Evolutionary conservation across 2,113 vertebrate species (phyloP), one percentile per base, ranked within the genome.

Genomic region (Entosphenus tridentatus): DNA sequence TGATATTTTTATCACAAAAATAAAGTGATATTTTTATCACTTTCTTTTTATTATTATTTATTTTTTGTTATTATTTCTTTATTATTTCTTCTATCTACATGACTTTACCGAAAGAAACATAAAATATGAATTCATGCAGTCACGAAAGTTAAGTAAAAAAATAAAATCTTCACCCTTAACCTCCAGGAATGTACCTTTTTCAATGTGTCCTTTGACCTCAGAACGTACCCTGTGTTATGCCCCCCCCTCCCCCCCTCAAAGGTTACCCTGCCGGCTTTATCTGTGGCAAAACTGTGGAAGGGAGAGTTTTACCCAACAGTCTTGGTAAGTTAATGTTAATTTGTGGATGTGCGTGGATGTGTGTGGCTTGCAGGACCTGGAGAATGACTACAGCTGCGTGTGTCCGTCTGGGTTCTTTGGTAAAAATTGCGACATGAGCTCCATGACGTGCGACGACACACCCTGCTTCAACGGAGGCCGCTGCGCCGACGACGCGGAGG

Each of bases 401-500:
- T 92, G 88, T 59, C 86, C 87, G 12, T 85, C 81, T 18, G 88
- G 88, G 11, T 92, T 92, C 79, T 84, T 87, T 1, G 86, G 87
- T 3, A 78, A 81, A 75, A 86, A 81, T 73, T 92, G 88, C 10
- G 85, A 87, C 72, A 76, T 81, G 75, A 86, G 82, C 8, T 85
- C 78, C 67, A 86, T 87, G 80, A 86, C 74, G 0, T 92, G 88
- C 1, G 84, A 84, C 0, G 87, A 92, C 1, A 78, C 73, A 9
- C 88, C 87, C 0, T 92, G 88, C 69, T 92, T 89, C 71, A 87
- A 89, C 0, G 80, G 82, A 0, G 88, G 88, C n/a, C 81, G 83
- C n/a, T 92, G 88, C 39, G 62, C 75, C 1, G 78, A 82, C 68
- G 79, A 77, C 10, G 71, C 17, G 0, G 55, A 69, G 0, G 83